Base-by-base conservation (phyloP, 1,140 invertebrate genomes). In the Tribolium castaneum region DNA sequence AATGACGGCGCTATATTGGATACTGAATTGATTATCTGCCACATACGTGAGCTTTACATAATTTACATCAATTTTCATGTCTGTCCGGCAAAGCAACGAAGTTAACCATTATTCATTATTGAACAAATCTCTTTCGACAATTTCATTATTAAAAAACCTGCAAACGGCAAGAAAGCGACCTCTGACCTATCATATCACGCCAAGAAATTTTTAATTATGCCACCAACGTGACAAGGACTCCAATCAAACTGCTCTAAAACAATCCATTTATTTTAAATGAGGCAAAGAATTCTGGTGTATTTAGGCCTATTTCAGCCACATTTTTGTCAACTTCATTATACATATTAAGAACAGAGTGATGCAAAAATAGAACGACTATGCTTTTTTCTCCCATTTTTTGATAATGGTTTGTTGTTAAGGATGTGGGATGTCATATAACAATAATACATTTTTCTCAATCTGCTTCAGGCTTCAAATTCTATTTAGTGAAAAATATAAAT, bases 41-140 rank as follows among this genome's bases (percentile, higher is more conserved):
- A 30, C 25, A 45, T 73, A 39, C 71, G 71, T 54, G 50, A 54
- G 71, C 19, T 34, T 73, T 73, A 35, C 25, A 25, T 34, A 73
- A 52, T 54, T 73, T 73, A 30, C 71, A 73, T 49, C 50, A 73
- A 49, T 72, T 72, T 72, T 72, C 70, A 72, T 72, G 70, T 72
- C 39, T 12, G 70, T 51, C 50, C 14, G 50, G 14, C 19, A 14
- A 50, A 73, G 71, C 49, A 52, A 54, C 30, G n/a, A 72, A 72
- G 4, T 51, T 54, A 52, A 13, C 22, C 12, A 54, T 34, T 52
- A 52, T 73, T 52, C 30, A 62, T 62, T 73, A 73, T 73, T 54
- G 34, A 73, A 54, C 45, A 51, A 73, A 73, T 66, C 59, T 13
- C 12, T 34, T 66, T 66, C 59, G 34, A 14, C 14, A 35, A 35